Evolutionary conservation across 2,113 vertebrate genomes (phyloP).

Genomic region (Calidris pugnax): DNA sequence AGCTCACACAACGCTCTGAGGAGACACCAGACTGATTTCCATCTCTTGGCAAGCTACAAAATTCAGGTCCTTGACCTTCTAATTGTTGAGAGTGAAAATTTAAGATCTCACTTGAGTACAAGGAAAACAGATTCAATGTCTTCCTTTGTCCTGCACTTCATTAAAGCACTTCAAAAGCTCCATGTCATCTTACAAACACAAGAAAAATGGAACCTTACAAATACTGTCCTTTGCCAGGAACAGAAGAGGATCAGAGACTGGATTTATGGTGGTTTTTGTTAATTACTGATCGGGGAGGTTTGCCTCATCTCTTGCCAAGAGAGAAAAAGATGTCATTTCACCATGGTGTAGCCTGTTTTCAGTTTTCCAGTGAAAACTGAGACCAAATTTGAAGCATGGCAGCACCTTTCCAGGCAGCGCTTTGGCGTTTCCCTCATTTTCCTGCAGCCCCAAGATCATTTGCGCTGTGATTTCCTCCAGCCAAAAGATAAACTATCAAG

Average conservation of each 20-base stretch:
- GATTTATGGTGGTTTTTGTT: not conserved
- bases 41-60: not conserved
- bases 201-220: not conserved
- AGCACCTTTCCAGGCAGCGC: not conserved
- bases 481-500: not conserved
- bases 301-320: conserved; percentile 16
- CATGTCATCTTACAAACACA: not conserved
- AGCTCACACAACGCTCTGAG: not conserved
- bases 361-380: not conserved
- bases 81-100: not conserved
- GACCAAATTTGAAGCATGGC: accelerated
- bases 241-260: not conserved
- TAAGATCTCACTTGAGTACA: not conserved
- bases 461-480: not conserved
- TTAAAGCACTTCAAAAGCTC: conserved; percentile 23
- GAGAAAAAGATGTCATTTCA: not conserved
- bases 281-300: not conserved
- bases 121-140: not conserved
- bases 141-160: not conserved
- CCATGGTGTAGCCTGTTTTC: not conserved
- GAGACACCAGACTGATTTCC: not conserved
- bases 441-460: not conserved
- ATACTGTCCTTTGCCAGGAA: not conserved
- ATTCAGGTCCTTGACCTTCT: not conserved
- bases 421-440: not conserved